Evolutionary conservation across 2,797 vertebrate species (phyloP), one percentile per base, ranked within the genome.

Genomic region (Novumbra hubbsi): DNA sequence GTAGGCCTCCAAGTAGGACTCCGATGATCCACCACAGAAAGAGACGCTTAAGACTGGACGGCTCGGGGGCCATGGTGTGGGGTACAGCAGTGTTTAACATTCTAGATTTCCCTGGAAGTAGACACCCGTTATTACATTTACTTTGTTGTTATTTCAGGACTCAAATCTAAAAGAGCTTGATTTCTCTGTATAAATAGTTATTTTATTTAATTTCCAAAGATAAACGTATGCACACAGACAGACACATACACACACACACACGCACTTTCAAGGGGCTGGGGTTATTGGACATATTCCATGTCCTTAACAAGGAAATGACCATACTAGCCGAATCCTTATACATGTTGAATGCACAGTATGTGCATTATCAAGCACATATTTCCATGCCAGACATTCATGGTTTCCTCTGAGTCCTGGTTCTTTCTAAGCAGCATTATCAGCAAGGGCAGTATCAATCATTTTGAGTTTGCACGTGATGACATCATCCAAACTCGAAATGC

Each of bases 31-130:
- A 0, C 84, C 76, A 81, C 0, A 49, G 0, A 6, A 38, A n/a
- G 19, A 15, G 4, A 19, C 28, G 24, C 1, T 17, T 19, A 34
- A n/a, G 60, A 65, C 76, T 32, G 67, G 60, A 14, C 6, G 17
- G 28, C 0, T 3, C 21, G 45, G 8, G 7, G 21, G 15, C 17
- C 9, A 8, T 28, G 57, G 32, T 24, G 50, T 34, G 2, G 5
- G 1, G 0, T 3, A 38, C 4, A n/a, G 76, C 5, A 11, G 72
- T 34, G 11, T 67, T 72, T 21, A 64, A 70, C 28, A 73, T 68
- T 5, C 72, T 69, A 62, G 27, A 16, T 69, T 85, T 89, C 86
- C 82, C 91, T 92, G 77, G 7, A 69, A 64, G 48, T 16, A 32
- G 28, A 17, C 12, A 50, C 45, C 3, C 41, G 9, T 45, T 45